These are phyloP conservation scores for Coregonus ussuriensis DNA, from an alignment of 2,797 vertebrate genomes.

Conservation along the genomic window DNA sequence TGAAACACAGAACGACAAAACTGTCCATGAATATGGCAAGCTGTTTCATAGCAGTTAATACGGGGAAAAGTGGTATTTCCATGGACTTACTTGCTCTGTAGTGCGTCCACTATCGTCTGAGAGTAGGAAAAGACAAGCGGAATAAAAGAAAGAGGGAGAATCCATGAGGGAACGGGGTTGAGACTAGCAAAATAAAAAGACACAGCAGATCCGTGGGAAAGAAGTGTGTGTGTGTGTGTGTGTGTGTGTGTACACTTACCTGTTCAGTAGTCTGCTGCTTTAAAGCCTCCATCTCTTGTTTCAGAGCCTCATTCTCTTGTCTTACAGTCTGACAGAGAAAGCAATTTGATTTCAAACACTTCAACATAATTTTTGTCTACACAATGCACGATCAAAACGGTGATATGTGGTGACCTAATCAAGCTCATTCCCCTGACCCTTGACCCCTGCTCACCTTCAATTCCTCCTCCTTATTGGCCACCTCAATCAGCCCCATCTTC, in stretches of 20 bases:
- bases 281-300: conserved; percentile 80
- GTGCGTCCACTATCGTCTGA: conserved; percentile 85
- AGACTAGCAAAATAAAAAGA: background rate
- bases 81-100: conserved; percentile 87
- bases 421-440: conserved; percentile 6
- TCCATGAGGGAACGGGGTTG: background rate
- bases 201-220: background rate
- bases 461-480: conserved; percentile 93
- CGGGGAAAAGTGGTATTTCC: background rate
- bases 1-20: conserved; percentile 15
- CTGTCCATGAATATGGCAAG: background rate
- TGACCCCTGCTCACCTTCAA: conserved; percentile 79
- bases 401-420: no score
- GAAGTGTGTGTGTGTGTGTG: background rate
- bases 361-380: background rate
- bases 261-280: conserved; percentile 81
- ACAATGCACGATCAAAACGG: background rate
- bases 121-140: conserved; percentile 12
- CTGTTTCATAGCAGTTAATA: background rate
- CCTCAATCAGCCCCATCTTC: conserved; percentile 91
- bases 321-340: conserved; percentile 75
- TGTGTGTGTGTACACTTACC: conserved; percentile 61
- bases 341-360: conserved; percentile 7
- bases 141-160: background rate
- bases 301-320: conserved; percentile 80